Conservation (phyloP, 2,888 invertebrate genomes). For the Campoplex nolae region DNA sequence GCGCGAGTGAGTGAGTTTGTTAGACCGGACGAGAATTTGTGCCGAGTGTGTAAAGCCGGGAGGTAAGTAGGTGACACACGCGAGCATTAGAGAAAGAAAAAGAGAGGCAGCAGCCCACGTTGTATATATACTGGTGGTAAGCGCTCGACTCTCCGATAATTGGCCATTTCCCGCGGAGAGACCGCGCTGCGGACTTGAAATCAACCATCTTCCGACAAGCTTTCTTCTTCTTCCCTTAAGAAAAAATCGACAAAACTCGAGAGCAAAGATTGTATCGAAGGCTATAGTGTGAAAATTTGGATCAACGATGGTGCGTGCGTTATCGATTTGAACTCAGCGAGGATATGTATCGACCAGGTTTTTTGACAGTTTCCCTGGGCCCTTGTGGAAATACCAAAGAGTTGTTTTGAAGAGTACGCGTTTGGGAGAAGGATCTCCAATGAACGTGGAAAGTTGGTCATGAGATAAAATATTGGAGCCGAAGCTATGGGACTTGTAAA, state of each 20-base stretch:
- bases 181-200: slow-evolving; percentile 35
- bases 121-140: slow-evolving; percentile 66
- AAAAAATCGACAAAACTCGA: background rate
- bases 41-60: slow-evolving; percentile 59
- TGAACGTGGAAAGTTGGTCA: no score
- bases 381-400: no score
- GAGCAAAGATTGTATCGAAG: background rate
- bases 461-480: no score
- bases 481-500: no score
- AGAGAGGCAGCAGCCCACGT: slow-evolving; percentile 53
- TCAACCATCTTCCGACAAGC: slow-evolving; percentile 44
- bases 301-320: no score
- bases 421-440: no score
- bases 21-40: slow-evolving; percentile 61
- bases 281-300: no score
- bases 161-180: slow-evolving; percentile 73
- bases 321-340: no score
- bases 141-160: slow-evolving; percentile 71
- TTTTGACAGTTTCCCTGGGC: no score
- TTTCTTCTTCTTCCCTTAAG: background rate
- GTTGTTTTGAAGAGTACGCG: no score
- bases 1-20: slow-evolving; percentile 21
- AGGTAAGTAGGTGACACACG: slow-evolving; percentile 70
- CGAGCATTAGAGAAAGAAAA: slow-evolving; percentile 49
- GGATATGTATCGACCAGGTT: no score